Base-by-base conservation (phyloP, 2,797 vertebrate genomes). In the Botia kubotai region DNA sequence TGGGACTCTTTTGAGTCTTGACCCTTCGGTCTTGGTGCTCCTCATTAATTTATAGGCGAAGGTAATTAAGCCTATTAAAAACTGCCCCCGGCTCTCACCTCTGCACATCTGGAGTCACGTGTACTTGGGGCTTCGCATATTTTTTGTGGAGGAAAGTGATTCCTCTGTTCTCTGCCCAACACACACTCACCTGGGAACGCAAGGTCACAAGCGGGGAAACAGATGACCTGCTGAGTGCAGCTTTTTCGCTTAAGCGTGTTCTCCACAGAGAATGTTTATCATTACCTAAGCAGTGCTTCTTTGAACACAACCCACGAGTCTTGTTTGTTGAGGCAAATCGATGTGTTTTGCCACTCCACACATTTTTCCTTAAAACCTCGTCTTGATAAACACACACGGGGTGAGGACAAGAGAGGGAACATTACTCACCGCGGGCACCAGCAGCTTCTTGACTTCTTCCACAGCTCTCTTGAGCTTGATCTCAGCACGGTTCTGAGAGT, bases 401-500 rank as follows among this genome's bases (percentile, higher is more conserved):
- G 46, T 52, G 52, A 65, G 50, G 17, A 60, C 19, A 26, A 36
- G 23, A 66, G 58, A 71, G 68, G 65, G 58, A 13, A 63, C 33
- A 53, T 75, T 63, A 82, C 98, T 98, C 94, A 99, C 98, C 90
- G 98, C 97, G 65, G 98, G 98, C 74, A 99, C 95, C 46, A 99
- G 94, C 72, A 99, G 93, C 87, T 99, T 99, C 92, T 97, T 98
- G 90, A 99, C 97, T 93, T 99, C 98, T 79, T 96, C 98, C 80
- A 97, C 97, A 75, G 98, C 98, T 85, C 97, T 95, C 93, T 97
- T 97, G 89, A 99, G 95, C 81, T 99, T 99, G 92, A 99, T 96
- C 93, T 99, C 98, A 86, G 98, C 98, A 84, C 98, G 94, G 92
- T 99, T 99, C 87, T 99, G 97, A 79, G 98, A 96, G 92, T 99